Evolutionary conservation across 2,888 invertebrate genomes (phyloP).

Genomic region (Lithophane semibrunnea): DNA sequence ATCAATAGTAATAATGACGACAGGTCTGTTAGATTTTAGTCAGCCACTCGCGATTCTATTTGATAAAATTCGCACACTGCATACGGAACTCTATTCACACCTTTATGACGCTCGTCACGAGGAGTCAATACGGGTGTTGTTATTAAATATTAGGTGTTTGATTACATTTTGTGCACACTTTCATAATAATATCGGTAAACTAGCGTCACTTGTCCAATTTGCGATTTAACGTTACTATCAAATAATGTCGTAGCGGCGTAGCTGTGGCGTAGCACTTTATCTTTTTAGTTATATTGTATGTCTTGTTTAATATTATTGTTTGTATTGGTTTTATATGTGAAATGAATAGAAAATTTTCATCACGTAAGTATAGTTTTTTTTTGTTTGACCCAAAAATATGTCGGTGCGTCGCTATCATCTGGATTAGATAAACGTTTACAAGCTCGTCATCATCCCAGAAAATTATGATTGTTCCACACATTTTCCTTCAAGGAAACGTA

Average conservation of each 20-base stretch:
- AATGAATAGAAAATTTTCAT: background rate
- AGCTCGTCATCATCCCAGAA: background rate
- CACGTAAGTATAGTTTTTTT: background rate
- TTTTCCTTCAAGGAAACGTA: slow-evolving; percentile 13
- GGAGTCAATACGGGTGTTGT: slow-evolving; percentile 60
- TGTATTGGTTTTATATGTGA: background rate
- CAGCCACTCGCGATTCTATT: background rate
- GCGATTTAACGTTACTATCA: slow-evolving; percentile 23
- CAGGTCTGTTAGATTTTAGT: slow-evolving; percentile 15
- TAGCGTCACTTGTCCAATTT: slow-evolving; percentile 36
- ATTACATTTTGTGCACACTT: slow-evolving; percentile 29
- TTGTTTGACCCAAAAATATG: background rate
- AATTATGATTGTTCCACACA: background rate
- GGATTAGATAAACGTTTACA: background rate
- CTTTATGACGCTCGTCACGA: slow-evolving; percentile 58
- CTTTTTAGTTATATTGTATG: background rate
- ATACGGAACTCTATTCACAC: slow-evolving; percentile 42
- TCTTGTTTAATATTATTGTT: background rate
- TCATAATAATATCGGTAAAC: slow-evolving; percentile 28
- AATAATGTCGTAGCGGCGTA: slow-evolving; percentile 11
- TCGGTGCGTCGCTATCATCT: background rate
- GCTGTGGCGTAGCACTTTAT: slow-evolving; percentile 2
- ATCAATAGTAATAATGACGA: slow-evolving; percentile 24
- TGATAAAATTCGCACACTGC: slow-evolving; percentile 44
- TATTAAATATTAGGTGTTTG: slow-evolving; percentile 42